phyloP scores from a whole-genome alignment of 2,888 invertebrate species.

The Apantesis nais region DNA sequence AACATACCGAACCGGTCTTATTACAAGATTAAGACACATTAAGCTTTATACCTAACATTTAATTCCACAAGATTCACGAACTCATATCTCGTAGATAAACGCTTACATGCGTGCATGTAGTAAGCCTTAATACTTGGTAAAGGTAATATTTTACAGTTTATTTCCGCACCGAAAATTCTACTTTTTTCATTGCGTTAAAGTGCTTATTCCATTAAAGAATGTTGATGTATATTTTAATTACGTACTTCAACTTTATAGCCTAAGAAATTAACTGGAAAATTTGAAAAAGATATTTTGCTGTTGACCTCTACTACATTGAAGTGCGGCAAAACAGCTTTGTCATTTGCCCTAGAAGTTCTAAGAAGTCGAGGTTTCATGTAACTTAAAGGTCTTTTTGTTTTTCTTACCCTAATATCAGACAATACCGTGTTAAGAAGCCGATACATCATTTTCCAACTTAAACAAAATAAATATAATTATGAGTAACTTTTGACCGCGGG shows the following conservation, averaged over 20 bases:
- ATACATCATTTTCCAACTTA: too few species aligned
- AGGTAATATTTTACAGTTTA: background rate
- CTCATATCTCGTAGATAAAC: constrained; percentile 17
- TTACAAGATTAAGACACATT: constrained; percentile 4
- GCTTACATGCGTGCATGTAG: constrained; percentile 13
- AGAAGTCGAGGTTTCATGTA: too few species aligned
- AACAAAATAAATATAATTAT: too few species aligned
- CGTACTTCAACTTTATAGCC: too few species aligned
- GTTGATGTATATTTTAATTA: constrained; percentile 35
- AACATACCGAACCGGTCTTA: background rate
- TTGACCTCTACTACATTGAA: background rate
- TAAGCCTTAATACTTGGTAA: background rate
- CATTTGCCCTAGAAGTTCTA: background rate
- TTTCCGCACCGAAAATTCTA: constrained; percentile 10
- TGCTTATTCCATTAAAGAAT: constrained; percentile 19
- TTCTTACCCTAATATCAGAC: too few species aligned
- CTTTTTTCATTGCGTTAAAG: constrained; percentile 11
- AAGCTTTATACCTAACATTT: constrained; percentile 22
- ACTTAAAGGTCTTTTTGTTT: too few species aligned
- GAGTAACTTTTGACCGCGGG: too few species aligned
- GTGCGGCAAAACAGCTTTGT: background rate
- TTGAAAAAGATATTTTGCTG: background rate
- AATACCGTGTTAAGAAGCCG: too few species aligned
- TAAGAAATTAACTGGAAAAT: background rate
- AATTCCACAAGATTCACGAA: constrained; percentile 27